These are phyloP conservation scores for Psilopsiagon aymara DNA, from an alignment of 2,113 vertebrate genomes.

Conservation along the genomic window DNA sequence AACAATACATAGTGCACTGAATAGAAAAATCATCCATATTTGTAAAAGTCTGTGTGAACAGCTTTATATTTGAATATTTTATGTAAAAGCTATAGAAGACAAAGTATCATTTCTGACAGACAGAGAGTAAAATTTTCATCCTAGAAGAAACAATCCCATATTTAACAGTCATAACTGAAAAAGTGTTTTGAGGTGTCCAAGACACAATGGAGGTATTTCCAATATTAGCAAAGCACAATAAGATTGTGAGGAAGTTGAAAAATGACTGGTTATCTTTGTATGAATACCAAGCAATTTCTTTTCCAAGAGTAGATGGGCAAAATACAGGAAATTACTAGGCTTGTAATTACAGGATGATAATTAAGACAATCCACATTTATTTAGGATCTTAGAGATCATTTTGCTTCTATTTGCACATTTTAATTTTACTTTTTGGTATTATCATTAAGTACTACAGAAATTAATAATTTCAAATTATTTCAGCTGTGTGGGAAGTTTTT, in stretches of 20 bases:
- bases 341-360: neutral
- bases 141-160: neutral
- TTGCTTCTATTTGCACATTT: neutral
- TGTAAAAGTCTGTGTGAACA: neutral
- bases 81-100: neutral
- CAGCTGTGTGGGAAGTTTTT: neutral
- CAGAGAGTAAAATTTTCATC: neutral
- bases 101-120: neutral
- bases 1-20: neutral
- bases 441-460: neutral
- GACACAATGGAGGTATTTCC: neutral
- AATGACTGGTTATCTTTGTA: neutral
- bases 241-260: neutral
- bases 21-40: neutral
- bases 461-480: neutral
- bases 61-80: neutral
- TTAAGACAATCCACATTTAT: neutral
- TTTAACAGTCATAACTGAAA: neutral
- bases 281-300: neutral
- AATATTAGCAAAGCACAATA: neutral
- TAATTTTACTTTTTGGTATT: neutral
- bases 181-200: neutral
- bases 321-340: neutral
- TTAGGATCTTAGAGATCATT: neutral
- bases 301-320: neutral